Evolutionary conservation across 2,113 vertebrate genomes (phyloP).

Genomic region (Rhineura floridana): DNA sequence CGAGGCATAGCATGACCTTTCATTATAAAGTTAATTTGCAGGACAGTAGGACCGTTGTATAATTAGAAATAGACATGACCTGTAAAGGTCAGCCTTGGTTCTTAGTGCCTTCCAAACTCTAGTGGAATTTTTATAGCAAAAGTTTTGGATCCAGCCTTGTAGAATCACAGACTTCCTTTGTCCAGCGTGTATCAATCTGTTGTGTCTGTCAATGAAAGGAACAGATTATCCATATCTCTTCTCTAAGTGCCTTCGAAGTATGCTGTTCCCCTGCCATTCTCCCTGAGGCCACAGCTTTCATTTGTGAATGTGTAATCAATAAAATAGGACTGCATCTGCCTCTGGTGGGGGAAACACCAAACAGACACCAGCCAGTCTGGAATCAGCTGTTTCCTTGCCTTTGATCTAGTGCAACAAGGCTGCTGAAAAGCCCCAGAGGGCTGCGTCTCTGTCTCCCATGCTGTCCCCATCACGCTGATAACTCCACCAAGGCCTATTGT

Average conservation of each 20-base stretch:
- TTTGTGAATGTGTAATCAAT: slow-evolving; percentile 55
- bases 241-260: neutral
- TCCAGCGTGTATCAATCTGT: neutral
- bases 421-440: slow-evolving; percentile 38
- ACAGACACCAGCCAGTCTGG: slow-evolving; percentile 71
- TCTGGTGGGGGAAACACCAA: slow-evolving; percentile 64
- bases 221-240: slow-evolving; percentile 27
- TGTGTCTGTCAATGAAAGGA: slow-evolving; percentile 25
- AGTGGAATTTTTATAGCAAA: neutral
- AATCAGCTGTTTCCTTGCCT: slow-evolving; percentile 71
- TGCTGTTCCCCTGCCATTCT: slow-evolving; percentile 11
- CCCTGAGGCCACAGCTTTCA: slow-evolving; percentile 55
- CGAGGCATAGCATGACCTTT: slow-evolving; percentile 17
- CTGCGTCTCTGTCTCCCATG: slow-evolving; percentile 42
- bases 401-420: slow-evolving; percentile 65
- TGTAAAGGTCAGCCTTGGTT: slow-evolving; percentile 3
- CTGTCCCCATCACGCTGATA: slow-evolving; percentile 56
- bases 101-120: neutral
- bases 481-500: slow-evolving; percentile 54
- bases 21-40: neutral
- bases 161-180: neutral
- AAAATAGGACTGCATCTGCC: slow-evolving; percentile 51
- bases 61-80: slow-evolving; percentile 22
- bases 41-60: fast-evolving
- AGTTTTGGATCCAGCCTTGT: slow-evolving; percentile 8